phyloP scores from a whole-genome alignment of 2,888 invertebrate species.

The Nymphalis c-album region DNA sequence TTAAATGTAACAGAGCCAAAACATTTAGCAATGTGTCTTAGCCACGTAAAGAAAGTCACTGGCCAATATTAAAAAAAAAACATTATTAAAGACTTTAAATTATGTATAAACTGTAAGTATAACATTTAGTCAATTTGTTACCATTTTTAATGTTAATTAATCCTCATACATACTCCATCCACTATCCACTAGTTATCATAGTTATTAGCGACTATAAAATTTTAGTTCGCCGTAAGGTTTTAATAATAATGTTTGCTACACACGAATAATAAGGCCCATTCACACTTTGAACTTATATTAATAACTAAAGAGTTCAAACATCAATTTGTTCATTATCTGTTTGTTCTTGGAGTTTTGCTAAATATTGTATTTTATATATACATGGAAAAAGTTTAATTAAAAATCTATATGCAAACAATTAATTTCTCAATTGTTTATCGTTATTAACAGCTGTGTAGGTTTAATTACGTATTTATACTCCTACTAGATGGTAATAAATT shows the following conservation, averaged over 20 bases:
- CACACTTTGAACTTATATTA: constrained; percentile 8
- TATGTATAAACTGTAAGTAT: constrained; percentile 8
- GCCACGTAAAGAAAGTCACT: too few species aligned
- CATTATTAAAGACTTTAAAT: constrained; percentile 2
- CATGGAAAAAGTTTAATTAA: too few species aligned
- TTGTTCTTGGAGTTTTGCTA: too few species aligned
- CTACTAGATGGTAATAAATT: too few species aligned
- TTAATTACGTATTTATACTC: too few species aligned
- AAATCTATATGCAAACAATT: too few species aligned
- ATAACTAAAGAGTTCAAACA: neutral
- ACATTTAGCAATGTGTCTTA: too few species aligned
- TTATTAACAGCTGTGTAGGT: too few species aligned
- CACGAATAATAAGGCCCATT: constrained; percentile 23
- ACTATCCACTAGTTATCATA: constrained; percentile 20
- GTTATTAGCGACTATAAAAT: constrained; percentile 31
- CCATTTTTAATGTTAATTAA: constrained; percentile 26
- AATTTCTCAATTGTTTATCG: too few species aligned
- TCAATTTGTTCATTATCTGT: too few species aligned
- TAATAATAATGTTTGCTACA: constrained; percentile 21
- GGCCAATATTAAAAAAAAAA: neutral
- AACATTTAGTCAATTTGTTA: constrained; percentile 11
- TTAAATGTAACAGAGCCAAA: too few species aligned
- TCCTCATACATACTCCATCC: neutral
- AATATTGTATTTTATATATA: too few species aligned
- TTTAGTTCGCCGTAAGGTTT: constrained; percentile 23